A percentile compares a stretch with the other conserved stretches of the same genome.
These are phyloP conservation scores for Festucalex cinctus DNA, from an alignment of 2,113 vertebrate species.

Conservation along the genomic window DNA sequence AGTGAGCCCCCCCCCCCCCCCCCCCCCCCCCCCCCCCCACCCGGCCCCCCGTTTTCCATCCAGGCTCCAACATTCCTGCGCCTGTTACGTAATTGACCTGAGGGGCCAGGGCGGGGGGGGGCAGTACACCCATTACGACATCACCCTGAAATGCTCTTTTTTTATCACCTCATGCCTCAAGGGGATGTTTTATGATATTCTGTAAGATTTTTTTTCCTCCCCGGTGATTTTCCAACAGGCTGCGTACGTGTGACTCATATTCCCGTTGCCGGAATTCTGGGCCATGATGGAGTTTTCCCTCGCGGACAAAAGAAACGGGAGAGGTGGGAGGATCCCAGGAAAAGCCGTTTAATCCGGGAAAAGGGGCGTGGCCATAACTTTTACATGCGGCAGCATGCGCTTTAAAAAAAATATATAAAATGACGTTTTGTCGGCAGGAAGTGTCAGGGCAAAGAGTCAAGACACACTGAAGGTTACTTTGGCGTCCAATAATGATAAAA, in stretches of 20 bases:
- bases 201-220: neutral
- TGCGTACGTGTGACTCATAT: slow-evolving; percentile 1
- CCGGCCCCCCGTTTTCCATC: neutral
- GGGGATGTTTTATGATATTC: neutral
- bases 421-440: neutral
- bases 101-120: slow-evolving; percentile 14
- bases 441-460: neutral
- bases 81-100: slow-evolving; percentile 53
- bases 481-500: neutral
- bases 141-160: neutral
- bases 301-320: neutral
- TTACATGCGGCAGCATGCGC: neutral
- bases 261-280: neutral
- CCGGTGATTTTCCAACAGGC: neutral
- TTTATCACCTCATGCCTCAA: neutral
- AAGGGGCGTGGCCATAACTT: neutral
- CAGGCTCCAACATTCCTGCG: slow-evolving; percentile 60
- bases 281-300: neutral
- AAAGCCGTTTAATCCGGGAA: neutral
- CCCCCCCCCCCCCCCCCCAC: neutral
- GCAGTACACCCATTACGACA: neutral
- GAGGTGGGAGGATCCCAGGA: neutral
- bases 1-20: neutral
- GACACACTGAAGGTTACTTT: neutral
- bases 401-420: neutral